Percentiles rank a stretch among this genome's conserved stretches.
Conservation (phyloP, 2,113 vertebrate genomes). For the Falco punctatus region DNA sequence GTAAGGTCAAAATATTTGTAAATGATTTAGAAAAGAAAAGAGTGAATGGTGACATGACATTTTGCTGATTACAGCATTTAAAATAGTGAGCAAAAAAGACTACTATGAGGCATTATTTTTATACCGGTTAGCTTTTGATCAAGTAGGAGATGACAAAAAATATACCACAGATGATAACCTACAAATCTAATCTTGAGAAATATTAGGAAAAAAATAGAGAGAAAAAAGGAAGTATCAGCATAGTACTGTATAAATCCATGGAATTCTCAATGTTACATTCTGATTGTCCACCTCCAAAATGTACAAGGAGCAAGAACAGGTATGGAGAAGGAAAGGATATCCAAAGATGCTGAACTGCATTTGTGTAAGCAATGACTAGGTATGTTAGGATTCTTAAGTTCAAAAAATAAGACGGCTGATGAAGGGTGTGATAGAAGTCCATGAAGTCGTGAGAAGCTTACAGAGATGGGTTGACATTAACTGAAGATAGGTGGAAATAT, state of each 20-base stretch:
- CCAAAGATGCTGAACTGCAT: background rate
- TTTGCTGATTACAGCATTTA: background rate
- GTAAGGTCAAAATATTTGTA: background rate
- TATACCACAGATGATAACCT: background rate
- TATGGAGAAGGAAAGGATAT: background rate
- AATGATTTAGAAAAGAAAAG: background rate
- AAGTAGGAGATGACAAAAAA: background rate
- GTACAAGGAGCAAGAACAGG: background rate
- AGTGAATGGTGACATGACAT: accelerated
- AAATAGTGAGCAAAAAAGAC: background rate
- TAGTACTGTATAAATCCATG: background rate
- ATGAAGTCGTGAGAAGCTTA: background rate
- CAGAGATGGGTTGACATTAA: background rate
- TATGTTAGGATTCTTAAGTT: background rate
- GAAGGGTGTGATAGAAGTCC: background rate
- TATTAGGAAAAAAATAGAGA: background rate
- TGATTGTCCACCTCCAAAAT: background rate
- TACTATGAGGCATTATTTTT: background rate
- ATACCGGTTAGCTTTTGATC: background rate
- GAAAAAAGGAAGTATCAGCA: background rate
- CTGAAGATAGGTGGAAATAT: background rate
- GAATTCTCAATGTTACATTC: background rate
- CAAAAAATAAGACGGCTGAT: background rate
- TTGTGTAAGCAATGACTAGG: background rate
- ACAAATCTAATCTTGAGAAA: background rate